These are phyloP conservation scores for Cryptocephalus primarius DNA, from an alignment of 2,888 invertebrate genomes.

Conservation along the genomic window DNA sequence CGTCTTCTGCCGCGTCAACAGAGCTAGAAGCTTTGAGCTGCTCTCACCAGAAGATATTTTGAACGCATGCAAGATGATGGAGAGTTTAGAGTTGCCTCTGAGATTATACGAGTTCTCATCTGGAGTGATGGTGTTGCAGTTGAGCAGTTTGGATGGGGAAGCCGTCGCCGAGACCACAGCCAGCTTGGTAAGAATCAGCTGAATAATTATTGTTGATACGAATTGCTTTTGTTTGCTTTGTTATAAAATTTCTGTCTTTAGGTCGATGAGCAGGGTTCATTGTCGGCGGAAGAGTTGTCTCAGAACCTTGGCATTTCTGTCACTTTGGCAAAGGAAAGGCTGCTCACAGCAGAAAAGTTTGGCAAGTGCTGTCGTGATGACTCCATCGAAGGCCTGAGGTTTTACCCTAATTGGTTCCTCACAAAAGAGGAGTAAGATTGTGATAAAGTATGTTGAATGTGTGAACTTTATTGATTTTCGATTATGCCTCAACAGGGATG, in stretches of 20 bases:
- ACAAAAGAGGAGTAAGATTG: constrained; percentile 28
- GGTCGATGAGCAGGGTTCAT: constrained; percentile 55
- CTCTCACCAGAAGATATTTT: constrained; percentile 95
- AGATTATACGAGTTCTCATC: constrained; percentile 79
- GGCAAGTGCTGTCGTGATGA: constrained; percentile 91
- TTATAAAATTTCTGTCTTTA: constrained; percentile 24
- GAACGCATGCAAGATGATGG: constrained; percentile 71
- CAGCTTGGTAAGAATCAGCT: constrained; percentile 42
- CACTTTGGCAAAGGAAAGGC: constrained; percentile 78
- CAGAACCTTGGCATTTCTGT: constrained; percentile 75
- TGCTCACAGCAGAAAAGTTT: constrained; percentile 74
- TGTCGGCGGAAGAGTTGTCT: constrained; percentile 83
- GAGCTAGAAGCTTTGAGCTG: constrained; percentile 90
- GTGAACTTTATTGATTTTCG: too few relatives aligned
- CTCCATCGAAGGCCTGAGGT: constrained; percentile 85
- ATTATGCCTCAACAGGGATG: too few relatives aligned
- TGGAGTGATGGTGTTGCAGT: constrained; percentile 90
- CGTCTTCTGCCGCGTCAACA: constrained; percentile 92
- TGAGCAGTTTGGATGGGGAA: constrained; percentile 63
- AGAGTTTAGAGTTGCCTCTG: constrained; percentile 55
- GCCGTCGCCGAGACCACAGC: constrained; percentile 56
- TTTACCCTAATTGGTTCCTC: constrained; percentile 85
- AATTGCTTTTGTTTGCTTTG: not conserved
- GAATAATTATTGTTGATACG: not conserved
- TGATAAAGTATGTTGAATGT: too few relatives aligned